phyloP scores from a whole-genome alignment of 30 jellyfish, hydroid and myxozoan species.

The Phacellophora camtschatica region DNA sequence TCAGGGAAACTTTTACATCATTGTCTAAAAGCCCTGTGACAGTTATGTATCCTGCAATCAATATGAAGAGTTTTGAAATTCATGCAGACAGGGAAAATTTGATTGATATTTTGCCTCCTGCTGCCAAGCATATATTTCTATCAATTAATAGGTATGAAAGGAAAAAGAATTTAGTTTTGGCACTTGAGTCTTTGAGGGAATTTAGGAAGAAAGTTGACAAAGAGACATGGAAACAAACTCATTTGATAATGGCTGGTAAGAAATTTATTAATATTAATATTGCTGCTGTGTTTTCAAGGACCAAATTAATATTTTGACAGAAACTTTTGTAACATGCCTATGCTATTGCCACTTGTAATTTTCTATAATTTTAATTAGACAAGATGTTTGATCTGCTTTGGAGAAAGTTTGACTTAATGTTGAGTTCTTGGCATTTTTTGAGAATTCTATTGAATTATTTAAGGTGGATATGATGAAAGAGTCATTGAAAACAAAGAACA shows the following conservation, averaged over 20 bases:
- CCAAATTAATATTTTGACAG: too few species aligned
- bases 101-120: conserved; percentile 65
- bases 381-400: too few species aligned
- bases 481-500: conserved; percentile 86
- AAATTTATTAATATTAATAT: not conserved
- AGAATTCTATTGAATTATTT: too few species aligned
- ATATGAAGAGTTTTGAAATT: conserved; percentile 42
- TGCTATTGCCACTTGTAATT: too few species aligned
- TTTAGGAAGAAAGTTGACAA: conserved; percentile 33
- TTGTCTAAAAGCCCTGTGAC: conserved; percentile 32
- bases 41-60: conserved; percentile 82
- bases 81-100: conserved; percentile 16
- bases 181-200: conserved; percentile 67
- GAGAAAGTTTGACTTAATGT: too few species aligned
- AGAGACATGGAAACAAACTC: conserved; percentile 65
- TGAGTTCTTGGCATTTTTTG: too few species aligned
- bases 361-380: too few species aligned
- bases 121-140: conserved; percentile 46
- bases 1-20: conserved; percentile 73
- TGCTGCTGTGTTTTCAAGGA: too few species aligned
- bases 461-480: conserved; percentile 95
- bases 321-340: too few species aligned
- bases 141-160: conserved; percentile 92
- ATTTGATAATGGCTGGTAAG: conserved; percentile 88
- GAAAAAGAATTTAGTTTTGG: conserved; percentile 81